Base-by-base conservation (phyloP, 2,888 invertebrate species). In the Podabrus alpinus region DNA sequence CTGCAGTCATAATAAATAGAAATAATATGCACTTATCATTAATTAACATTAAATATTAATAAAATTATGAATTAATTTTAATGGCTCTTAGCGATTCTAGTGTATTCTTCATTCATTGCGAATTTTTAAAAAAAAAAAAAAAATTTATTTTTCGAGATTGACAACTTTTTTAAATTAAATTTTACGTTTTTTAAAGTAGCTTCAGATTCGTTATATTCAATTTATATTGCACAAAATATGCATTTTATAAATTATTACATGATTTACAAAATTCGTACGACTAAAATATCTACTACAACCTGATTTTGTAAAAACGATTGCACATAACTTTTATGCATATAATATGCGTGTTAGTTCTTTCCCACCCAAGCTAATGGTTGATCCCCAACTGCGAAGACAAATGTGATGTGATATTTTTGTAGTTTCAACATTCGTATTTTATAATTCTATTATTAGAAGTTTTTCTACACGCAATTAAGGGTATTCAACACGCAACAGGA, bases 361-460 rank as follows among this genome's bases (percentile, higher is more conserved):
- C 76, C 79, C 81, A 81, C 81, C 81, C 78, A 80, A 79, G 62
- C 72, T 79, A 77, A 72, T 74, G 61, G 76, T 69, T 68, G 79
- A 80, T 79, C 78, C 80, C 82, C 82, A 81, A 77, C 82, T 81
- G 82, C 74, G 82, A 81, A 73, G 81, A 81, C 81, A 81, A 82
- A 81, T 82, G 81, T 74, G 80, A 78, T 80, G 78, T 79, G 79
- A 77, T 81, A 76, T 81, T 80, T 81, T 81, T 79, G 74, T 81
- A 79, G 76, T 74, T 73, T 61, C 71, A 73, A 75, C 69, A 77
- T 79, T 77, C 78, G 79, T 80, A 79, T 77, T 79, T 81, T 79
- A 79, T 81, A 79, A 81, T 81, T 74, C 78, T 78, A 80, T 82
- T 81, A 80, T 78, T 79, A 79, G 77, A 81, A 77, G 60, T 21